Evolutionary conservation across 2,888 invertebrate species (phyloP), one percentile per base, ranked within the genome.

Genomic region (Lasius fuliginosus): DNA sequence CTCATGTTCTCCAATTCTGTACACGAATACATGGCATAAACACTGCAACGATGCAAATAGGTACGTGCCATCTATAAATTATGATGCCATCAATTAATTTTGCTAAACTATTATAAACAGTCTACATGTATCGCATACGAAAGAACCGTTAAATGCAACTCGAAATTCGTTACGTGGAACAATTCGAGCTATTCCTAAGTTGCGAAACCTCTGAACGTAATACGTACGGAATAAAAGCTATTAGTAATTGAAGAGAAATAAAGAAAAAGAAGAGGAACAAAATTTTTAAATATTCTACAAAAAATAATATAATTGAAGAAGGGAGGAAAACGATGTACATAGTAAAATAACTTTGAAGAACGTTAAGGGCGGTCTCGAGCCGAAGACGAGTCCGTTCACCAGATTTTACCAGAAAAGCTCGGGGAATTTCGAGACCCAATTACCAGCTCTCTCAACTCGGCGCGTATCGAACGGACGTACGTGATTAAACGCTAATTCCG

Each of bases 381-480:
- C n/a, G 73, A 36, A 23, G 58, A 79, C 58, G 23, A 46, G 58
- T 6, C 12, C 23, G 11, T 46, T 33, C 12, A n/a, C 30, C 49
- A 23, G 49, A 69, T 49, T 53, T 69, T 33, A 27, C 33, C 15
- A 62, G 62, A 53, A 36, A 36, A 36, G 5, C 49, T 62, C 53
- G 42, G 40, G 40, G n/a, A 77, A 77, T 77, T 68, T 83, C 68
- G 79, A 77, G 79, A 77, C 60, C 79, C 67, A 83, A 83, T 77
- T 77, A 77, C 58, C 46, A 65, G 67, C 56, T 42, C 42, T 8
- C 49, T 53, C n/a, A 1, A n/a, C n/a, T n/a, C 49, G 60, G 60
- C 60, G 67, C 67, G 46, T 76, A 83, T 67, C 82, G 85, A 69
- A 33, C 69, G 69, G 65, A 83, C 75, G 67, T 56, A 60, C 33